Evolutionary conservation across 2,113 vertebrate genomes (phyloP).

Genomic region (Alethe diademata): DNA sequence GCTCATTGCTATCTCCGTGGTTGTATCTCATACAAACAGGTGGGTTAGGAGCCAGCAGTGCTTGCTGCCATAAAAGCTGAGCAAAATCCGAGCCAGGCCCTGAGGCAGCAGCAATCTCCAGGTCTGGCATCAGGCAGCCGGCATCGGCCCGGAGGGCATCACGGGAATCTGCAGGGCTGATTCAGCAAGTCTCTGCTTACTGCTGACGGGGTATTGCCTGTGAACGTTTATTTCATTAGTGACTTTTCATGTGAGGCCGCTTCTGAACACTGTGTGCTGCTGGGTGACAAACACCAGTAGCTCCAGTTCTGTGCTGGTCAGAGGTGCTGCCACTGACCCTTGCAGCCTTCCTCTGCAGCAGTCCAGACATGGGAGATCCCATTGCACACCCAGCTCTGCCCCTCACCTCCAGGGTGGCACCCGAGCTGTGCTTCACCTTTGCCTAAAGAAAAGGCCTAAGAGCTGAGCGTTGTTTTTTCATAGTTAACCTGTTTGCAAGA

Average conservation of each 20-base stretch:
- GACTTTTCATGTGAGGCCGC: neutral
- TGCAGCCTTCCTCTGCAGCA: neutral
- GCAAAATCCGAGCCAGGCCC: neutral
- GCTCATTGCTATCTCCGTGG: rapidly evolving
- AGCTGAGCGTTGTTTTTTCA: neutral
- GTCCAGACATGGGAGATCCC: neutral
- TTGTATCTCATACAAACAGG: neutral
- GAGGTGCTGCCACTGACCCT: neutral
- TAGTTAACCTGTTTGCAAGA: neutral
- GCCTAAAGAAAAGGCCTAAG: neutral
- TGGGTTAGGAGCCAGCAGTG: neutral
- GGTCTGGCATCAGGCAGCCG: neutral
- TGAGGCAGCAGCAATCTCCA: neutral
- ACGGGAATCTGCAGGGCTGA: neutral
- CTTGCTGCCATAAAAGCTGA: neutral
- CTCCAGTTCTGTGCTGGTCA: neutral
- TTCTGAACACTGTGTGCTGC: neutral
- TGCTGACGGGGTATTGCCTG: neutral
- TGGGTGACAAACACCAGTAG: neutral
- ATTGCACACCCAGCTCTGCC: neutral
- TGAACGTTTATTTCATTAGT: neutral
- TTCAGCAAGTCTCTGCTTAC: neutral
- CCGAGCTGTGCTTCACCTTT: neutral
- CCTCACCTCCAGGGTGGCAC: neutral
- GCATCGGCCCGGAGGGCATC: neutral